These are phyloP conservation scores for Cremastinae sp. DNA, from an alignment of 2,888 invertebrate species.

Conservation along the genomic window DNA sequence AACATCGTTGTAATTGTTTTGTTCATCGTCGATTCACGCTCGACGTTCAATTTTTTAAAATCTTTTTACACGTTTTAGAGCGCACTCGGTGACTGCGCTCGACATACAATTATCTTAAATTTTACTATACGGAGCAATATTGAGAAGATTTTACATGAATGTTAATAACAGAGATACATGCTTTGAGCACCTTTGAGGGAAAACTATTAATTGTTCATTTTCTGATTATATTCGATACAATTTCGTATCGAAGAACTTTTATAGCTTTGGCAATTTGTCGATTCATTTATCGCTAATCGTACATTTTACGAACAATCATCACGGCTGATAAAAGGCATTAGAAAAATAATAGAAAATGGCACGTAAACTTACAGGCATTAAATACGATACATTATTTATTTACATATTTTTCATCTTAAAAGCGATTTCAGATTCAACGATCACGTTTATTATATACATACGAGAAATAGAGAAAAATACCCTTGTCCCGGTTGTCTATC, in stretches of 20 bases:
- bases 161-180: no score
- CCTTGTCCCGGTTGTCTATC: not conserved
- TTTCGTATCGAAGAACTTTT: not conserved
- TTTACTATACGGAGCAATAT: no score
- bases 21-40: not conserved
- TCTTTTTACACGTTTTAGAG: not conserved
- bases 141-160: no score
- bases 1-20: not conserved
- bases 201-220: not conserved
- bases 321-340: conserved; percentile 26
- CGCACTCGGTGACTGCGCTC: no score
- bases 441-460: not conserved
- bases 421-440: no score
- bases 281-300: not conserved
- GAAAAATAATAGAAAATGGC: conserved; percentile 47
- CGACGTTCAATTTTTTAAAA: conserved; percentile 6
- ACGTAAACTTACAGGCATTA: not conserved
- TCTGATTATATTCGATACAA: not conserved
- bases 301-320: conserved; percentile 10
- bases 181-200: not conserved
- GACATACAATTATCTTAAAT: no score
- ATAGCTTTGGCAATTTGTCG: not conserved
- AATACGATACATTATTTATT: conserved; percentile 11
- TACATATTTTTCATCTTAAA: not conserved
- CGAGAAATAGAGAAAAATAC: conserved; percentile 22